phyloP scores from a whole-genome alignment of 2,888 invertebrate genomes.

The Caprella mutica region DNA sequence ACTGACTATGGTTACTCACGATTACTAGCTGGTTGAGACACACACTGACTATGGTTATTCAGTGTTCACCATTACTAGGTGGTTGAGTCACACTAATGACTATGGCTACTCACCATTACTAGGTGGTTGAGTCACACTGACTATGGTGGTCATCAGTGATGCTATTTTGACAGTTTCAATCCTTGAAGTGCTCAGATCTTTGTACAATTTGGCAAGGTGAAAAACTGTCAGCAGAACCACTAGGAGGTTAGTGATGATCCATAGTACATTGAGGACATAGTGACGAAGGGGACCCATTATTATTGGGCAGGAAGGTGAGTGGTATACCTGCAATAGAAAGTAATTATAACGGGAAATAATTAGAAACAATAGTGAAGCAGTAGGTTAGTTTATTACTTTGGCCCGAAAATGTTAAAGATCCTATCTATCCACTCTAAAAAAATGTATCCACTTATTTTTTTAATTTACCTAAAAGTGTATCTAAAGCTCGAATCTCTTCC shows the following conservation, averaged over 20 bases:
- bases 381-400: no score
- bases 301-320: slow-evolving; percentile 71
- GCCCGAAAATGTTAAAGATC: no score
- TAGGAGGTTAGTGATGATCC: slow-evolving; percentile 77
- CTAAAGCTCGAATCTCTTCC: no score
- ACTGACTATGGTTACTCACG: slow-evolving; percentile 55
- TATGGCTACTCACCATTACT: slow-evolving; percentile 45
- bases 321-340: slow-evolving; percentile 50
- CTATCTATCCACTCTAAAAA: no score
- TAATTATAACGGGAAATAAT: no score
- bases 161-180: slow-evolving; percentile 72
- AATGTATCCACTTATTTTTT: no score
- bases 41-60: slow-evolving; percentile 65
- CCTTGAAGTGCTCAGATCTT: slow-evolving; percentile 69
- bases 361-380: no score
- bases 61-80: slow-evolving; percentile 17
- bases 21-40: slow-evolving; percentile 31
- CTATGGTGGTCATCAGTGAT: slow-evolving; percentile 62
- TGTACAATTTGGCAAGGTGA: slow-evolving; percentile 64
- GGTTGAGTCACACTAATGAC: slow-evolving; percentile 55
- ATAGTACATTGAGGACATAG: slow-evolving; percentile 78
- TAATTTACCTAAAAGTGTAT: no score
- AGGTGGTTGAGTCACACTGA: slow-evolving; percentile 49
- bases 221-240: slow-evolving; percentile 71
- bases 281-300: slow-evolving; percentile 77